These are phyloP conservation scores for Poeciliopsis turneri DNA, from an alignment of 2,797 vertebrate genomes.

Conservation along the genomic window DNA sequence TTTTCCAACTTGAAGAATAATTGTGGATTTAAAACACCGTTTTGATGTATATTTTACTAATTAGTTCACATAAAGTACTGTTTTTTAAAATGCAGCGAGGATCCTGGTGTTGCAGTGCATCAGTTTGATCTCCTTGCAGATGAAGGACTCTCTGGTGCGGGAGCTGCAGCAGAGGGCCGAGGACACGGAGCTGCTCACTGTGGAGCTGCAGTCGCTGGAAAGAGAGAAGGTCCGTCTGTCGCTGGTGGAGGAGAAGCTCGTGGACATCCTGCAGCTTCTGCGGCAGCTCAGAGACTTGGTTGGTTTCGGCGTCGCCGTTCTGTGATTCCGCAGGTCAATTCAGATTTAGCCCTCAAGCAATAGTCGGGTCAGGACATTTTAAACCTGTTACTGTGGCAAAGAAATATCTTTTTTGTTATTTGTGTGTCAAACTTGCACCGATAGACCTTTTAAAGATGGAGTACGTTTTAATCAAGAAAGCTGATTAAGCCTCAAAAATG, in stretches of 20 bases:
- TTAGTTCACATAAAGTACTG: neutral
- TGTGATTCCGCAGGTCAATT: neutral
- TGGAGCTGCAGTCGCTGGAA: slow-evolving; percentile 93
- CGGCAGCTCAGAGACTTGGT: slow-evolving; percentile 91
- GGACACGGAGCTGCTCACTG: slow-evolving; percentile 85
- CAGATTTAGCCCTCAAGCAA: neutral
- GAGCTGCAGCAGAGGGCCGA: slow-evolving; percentile 86
- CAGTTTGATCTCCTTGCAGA: slow-evolving; percentile 68
- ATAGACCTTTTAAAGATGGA: too few relatives aligned
- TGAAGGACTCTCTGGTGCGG: slow-evolving; percentile 81
- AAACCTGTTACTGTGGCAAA: neutral
- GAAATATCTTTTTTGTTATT: too few relatives aligned
- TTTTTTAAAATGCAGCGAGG: neutral
- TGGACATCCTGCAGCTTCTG: slow-evolving; percentile 90
- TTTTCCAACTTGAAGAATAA: neutral
- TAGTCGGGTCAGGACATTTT: neutral
- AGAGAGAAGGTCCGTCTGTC: slow-evolving; percentile 87
- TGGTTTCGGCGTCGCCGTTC: slow-evolving; percentile 38
- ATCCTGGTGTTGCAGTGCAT: neutral
- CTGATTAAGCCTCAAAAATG: too few relatives aligned
- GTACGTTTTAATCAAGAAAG: too few relatives aligned
- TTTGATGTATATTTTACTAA: neutral
- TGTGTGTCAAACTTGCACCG: too few relatives aligned
- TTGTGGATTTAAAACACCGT: neutral
- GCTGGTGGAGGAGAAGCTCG: slow-evolving; percentile 90